A percentile compares a stretch with the other conserved stretches of the same genome.
These are phyloP conservation scores for Diplodus puntazzo DNA, from an alignment of 2,797 vertebrate genomes.

Conservation along the genomic window DNA sequence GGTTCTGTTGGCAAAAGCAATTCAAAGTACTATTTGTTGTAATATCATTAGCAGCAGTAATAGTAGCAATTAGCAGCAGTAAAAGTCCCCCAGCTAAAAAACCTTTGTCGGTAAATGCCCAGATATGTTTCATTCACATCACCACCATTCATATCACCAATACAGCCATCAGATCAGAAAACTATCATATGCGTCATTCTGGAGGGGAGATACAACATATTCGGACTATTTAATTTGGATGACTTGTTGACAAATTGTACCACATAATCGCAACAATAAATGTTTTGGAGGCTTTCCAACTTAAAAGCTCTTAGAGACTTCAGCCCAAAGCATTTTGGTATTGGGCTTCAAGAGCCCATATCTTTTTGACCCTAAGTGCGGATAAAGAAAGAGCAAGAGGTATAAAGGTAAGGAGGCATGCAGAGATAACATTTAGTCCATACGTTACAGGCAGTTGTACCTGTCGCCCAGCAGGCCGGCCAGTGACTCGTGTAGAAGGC, in stretches of 20 bases:
- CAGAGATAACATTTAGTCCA: conserved; percentile 19
- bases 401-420: conserved; percentile 35
- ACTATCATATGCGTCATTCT: no score
- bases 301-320: background rate
- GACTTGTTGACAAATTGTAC: background rate
- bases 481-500: conserved; percentile 26
- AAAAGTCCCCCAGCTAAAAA: no score
- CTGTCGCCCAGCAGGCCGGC: conserved; percentile 2
- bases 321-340: conserved; percentile 1
- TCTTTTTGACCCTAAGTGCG: conserved; percentile 2
- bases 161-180: background rate
- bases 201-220: background rate
- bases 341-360: conserved; percentile 10
- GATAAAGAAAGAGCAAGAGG: conserved; percentile 23
- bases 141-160: no score
- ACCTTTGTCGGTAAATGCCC: no score
- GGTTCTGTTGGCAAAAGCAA: no score
- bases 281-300: background rate
- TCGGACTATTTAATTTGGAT: background rate
- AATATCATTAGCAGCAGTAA: no score
- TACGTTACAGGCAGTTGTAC: conserved; percentile 18
- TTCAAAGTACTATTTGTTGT: no score
- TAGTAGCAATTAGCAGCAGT: no score
- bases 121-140: no score
- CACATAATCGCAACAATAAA: background rate